phyloP scores from a whole-genome alignment of 1,140 invertebrate species.

The Lepidotrigona ventralis region DNA sequence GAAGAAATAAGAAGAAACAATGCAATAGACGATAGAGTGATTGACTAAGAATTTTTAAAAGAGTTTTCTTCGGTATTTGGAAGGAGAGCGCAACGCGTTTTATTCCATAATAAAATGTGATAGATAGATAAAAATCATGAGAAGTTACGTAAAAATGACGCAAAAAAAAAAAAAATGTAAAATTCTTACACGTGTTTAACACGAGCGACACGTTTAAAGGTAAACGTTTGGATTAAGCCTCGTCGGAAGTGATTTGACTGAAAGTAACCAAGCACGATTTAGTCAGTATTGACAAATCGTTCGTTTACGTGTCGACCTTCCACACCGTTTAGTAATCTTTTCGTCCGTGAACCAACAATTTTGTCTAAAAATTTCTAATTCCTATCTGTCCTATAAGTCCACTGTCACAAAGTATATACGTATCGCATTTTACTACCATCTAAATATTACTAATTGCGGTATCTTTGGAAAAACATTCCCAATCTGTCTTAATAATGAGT shows the following conservation, averaged over 20 bases:
- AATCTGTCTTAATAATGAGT: neutral
- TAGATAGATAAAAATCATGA: neutral
- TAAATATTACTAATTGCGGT: neutral
- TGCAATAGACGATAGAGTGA: neutral
- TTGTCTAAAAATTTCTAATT: neutral
- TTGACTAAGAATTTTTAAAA: neutral
- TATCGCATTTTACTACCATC: neutral
- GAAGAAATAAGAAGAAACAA: neutral
- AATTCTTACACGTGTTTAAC: neutral
- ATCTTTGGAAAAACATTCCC: neutral
- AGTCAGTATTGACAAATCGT: neutral
- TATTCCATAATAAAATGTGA: neutral
- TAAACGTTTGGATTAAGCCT: neutral
- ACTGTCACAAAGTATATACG: too few species aligned
- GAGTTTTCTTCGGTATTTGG: neutral
- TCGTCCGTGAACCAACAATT: neutral
- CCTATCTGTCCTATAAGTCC: neutral
- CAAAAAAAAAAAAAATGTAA: neutral
- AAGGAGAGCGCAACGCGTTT: neutral
- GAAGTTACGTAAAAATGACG: neutral
- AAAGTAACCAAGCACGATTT: neutral
- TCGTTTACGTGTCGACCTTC: constrained; percentile 12
- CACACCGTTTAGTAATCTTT: neutral
- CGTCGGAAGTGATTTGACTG: neutral
- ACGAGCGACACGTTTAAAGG: neutral